Percentiles rank a stretch among this genome's conserved stretches.
Conservation (phyloP, 1,140 invertebrate genomes). For the Zaprionus africanus region DNA sequence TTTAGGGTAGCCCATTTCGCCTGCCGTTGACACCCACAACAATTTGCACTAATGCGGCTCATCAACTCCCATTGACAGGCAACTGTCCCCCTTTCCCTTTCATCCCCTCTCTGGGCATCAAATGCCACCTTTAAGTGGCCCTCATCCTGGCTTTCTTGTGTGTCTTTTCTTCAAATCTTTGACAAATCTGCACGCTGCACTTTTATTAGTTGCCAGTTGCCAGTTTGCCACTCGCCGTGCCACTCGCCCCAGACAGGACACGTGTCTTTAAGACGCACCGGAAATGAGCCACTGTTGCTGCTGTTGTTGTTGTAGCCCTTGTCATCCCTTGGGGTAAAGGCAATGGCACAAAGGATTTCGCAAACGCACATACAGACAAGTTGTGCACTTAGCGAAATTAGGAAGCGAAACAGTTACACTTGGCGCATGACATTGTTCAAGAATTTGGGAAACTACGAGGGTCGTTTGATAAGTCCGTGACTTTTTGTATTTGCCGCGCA, state of each 20-base stretch:
- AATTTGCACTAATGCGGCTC: slow-evolving; percentile 72
- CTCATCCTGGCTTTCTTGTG: slow-evolving; percentile 41
- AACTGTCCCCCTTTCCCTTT: not conserved
- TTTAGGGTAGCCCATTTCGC: slow-evolving; percentile 14
- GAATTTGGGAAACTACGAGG: not conserved
- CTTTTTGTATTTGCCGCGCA: too few species aligned
- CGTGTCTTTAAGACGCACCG: slow-evolving; percentile 73
- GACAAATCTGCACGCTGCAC: slow-evolving; percentile 71
- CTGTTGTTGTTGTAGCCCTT: not conserved
- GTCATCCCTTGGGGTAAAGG: not conserved
- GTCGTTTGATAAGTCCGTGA: too few species aligned
- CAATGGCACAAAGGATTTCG: slow-evolving; percentile 40
- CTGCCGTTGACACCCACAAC: slow-evolving; percentile 63
- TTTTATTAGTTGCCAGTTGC: slow-evolving; percentile 75
- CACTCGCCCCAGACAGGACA: slow-evolving; percentile 49
- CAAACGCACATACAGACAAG: slow-evolving; percentile 37
- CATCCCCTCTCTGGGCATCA: slow-evolving; percentile 21
- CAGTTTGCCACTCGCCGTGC: slow-evolving; percentile 35
- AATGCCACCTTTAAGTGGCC: slow-evolving; percentile 68
- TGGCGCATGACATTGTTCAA: not conserved
- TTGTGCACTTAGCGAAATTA: slow-evolving; percentile 50
- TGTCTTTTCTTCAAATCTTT: slow-evolving; percentile 53
- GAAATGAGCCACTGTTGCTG: slow-evolving; percentile 70
- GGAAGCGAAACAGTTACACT: not conserved
- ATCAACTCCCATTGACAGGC: slow-evolving; percentile 64